Percentiles rank a stretch among this genome's conserved stretches.
Conservation (phyloP, 2,888 invertebrate species). For the Ashinkailepas kermadecensis region DNA sequence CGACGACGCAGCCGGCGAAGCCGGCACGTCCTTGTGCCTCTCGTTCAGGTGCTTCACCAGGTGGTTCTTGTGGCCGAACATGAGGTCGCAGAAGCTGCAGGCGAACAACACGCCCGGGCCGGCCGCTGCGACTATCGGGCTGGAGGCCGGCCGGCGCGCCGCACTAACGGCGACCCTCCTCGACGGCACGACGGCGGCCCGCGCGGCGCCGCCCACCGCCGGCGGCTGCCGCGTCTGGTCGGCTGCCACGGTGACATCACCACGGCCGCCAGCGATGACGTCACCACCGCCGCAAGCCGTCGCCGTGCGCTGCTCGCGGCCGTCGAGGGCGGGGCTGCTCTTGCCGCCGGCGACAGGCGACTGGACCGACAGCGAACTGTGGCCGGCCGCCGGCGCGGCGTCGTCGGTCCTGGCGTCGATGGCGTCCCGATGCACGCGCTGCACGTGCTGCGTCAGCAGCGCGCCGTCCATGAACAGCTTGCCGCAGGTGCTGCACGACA, state of each 20-base stretch:
- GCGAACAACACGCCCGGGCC: not conserved
- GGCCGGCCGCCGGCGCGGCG: not conserved
- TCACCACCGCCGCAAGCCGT: not conserved
- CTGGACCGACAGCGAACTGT: no score
- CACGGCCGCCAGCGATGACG: not conserved
- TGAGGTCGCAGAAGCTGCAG: not conserved
- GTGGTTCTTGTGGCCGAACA: not conserved
- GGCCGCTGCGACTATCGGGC: not conserved
- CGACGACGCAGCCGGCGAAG: not conserved
- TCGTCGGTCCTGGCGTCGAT: no score
- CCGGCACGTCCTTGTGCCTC: not conserved
- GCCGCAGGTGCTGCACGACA: not conserved
- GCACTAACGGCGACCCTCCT: no score
- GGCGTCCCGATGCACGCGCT: not conserved
- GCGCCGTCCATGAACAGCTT: not conserved
- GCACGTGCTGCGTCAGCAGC: not conserved
- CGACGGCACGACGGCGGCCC: no score
- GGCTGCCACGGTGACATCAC: no score
- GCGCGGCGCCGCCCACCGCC: no score
- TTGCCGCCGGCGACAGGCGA: not conserved
- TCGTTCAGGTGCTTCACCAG: not conserved
- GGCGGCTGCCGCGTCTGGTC: no score
- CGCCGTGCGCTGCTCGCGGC: not conserved
- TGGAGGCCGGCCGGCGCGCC: no score
- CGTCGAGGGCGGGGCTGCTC: not conserved